Conservation (phyloP, 2,113 vertebrate species). For the Rafetus swinhoei region DNA sequence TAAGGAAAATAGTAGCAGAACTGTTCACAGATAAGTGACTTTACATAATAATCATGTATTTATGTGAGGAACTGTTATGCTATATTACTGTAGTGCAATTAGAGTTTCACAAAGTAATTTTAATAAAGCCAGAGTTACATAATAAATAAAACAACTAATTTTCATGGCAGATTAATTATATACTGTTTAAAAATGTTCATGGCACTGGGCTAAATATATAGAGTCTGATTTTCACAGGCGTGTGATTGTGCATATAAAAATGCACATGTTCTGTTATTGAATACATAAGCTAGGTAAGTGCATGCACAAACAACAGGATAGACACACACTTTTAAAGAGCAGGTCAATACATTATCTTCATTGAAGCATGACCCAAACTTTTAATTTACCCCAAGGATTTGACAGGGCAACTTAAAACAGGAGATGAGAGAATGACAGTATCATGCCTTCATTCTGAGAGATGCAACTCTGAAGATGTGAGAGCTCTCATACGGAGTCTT, state of each 20-base stretch:
- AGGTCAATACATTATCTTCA: neutral
- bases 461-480: neutral
- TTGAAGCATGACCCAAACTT: neutral
- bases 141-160: conserved; percentile 83
- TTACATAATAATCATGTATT: conserved; percentile 97
- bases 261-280: neutral
- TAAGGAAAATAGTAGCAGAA: conserved; percentile 91
- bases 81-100: conserved; percentile 89
- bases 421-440: neutral
- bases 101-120: conserved; percentile 82
- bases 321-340: neutral
- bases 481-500: neutral
- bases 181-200: conserved; percentile 65
- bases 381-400: neutral
- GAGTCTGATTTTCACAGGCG: conserved; percentile 1
- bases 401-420: neutral
- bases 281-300: neutral
- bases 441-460: neutral
- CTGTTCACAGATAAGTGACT: conserved; percentile 93
- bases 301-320: neutral
- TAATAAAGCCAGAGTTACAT: conserved; percentile 80
- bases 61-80: conserved; percentile 90
- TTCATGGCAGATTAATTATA: conserved; percentile 79
- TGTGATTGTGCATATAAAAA: neutral
- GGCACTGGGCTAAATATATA: conserved; percentile 35